Evolutionary conservation across 2,888 invertebrate genomes (phyloP), one percentile per base, ranked within the genome.

Genomic region (Sthenelais limicola): DNA sequence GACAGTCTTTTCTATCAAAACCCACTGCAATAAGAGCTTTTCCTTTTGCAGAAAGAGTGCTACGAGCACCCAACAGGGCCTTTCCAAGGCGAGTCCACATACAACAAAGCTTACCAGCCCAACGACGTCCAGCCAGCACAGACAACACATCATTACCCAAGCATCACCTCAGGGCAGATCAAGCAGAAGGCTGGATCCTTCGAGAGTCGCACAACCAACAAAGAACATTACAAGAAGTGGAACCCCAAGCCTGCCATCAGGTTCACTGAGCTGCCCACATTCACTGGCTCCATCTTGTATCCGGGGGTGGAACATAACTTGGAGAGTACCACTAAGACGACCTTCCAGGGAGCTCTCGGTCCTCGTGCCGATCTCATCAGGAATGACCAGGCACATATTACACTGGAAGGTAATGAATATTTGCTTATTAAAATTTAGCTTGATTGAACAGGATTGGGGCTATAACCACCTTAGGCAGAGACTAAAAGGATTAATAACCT

Each of bases 251-350:
- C 81, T 2, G 51, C 72, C 4, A 71, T 81, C 24, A 70, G 80
- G 0, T 86, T 85, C 71, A 82, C 82, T n/a, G 86, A 86, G 71
- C 75, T 86, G 43, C 86, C 86, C 12, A 82, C 82, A 62, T 86
- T 85, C 75, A 82, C 85, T 47, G 85, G 84, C 0, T 74, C 76
- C 32, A 67, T 78, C 7, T 62, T 77, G 28, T 77, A 77, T 43
- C 76, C 76, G 7, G 76, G 68, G 3, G n/a, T 67, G n/a, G 43
- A 24, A n/a, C 33, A 56, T 4, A 0, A 21, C 4, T 28, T 71
- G 21, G 72, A 77, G 38, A 72, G 75, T 3, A 77, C 78, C 24
- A 77, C 76, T 3, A 52, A 48, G 24, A 43, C 69, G 3, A 77
- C 78, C 1, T 77, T 75, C 68, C 32, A 62, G 24, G 78, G 77